Evolutionary conservation across 2,888 invertebrate genomes (phyloP), one percentile per base, ranked within the genome.

Genomic region (Heliconius sara): DNA sequence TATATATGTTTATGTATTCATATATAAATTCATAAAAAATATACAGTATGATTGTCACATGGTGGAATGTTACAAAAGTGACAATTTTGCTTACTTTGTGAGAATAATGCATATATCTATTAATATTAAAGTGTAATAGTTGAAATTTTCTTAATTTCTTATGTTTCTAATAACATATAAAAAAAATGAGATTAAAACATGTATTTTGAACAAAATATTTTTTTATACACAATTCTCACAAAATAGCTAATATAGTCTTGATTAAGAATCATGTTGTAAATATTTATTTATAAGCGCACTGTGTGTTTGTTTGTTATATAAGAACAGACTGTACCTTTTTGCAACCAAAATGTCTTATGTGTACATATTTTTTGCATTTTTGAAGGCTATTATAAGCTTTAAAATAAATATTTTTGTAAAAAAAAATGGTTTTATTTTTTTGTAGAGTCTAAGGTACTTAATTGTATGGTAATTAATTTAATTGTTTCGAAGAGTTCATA

Each of bases 311-410:
- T 60, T 73, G 60, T 73, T 73, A 25, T 73, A 60, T 60, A 16
- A 39, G 34, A 70, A 70, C 70, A 25, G 73, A 72, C 34, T 73
- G 73, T 73, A 73, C 73, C 60, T 73, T 73, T 73, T 70, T 73
- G 60, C 73, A 39, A 73, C 73, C 60, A 39, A 73, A 60, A 73
- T 73, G 57, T 72, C 34, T 57, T 57, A 22, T 13, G 3, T 73
- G 34, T 39, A 73, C 9, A 60, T 73, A 34, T 57, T 72, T 5
- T 73, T 73, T 73, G 34, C 60, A 60, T 60, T 60, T 73, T 73
- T n/a, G 16, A 73, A 60, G 39, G 60, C 73, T 73, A 73, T 70
- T 39, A 39, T 34, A 30, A 73, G 73, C 60, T 73, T 73, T 39
- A 73, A 73, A 60, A 60, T 73, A 73, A 73, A 73, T 73, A 73